A percentile compares a stretch with the other conserved stretches of the same genome.
Evolutionary conservation across 1,140 invertebrate species (phyloP).

Genomic region (Drosophila lowei): DNA sequence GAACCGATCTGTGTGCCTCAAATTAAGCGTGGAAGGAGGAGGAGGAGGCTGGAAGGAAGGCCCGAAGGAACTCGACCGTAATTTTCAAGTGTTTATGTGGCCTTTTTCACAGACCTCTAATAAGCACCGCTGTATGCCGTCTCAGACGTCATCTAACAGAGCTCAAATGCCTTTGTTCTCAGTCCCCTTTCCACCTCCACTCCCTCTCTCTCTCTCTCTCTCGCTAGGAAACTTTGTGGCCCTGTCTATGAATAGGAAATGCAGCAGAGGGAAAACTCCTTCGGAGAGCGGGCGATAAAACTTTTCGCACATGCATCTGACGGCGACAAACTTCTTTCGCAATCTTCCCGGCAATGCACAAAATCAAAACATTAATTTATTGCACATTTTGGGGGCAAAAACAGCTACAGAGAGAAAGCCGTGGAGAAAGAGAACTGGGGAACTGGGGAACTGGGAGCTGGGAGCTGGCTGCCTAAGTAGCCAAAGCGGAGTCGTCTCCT

Average conservation of each 20-base stretch:
- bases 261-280: constrained; percentile 38
- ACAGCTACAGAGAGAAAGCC: constrained; percentile 45
- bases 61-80: constrained; percentile 33
- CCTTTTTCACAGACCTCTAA: constrained; percentile 44
- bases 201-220: neutral
- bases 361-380: constrained; percentile 81
- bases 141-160: constrained; percentile 44
- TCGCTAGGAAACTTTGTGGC: constrained; percentile 40
- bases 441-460: constrained; percentile 26
- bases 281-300: constrained; percentile 58
- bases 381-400: constrained; percentile 69
- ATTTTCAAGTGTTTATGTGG: constrained; percentile 68
- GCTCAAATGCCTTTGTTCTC: constrained; percentile 46
- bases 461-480: constrained; percentile 49
- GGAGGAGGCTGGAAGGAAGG: no score
- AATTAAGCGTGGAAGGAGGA: constrained; percentile 54
- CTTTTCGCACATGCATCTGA: constrained; percentile 65
- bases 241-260: constrained; percentile 68
- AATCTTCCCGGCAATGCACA: constrained; percentile 56
- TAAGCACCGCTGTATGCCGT: constrained; percentile 52
- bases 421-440: constrained; percentile 28
- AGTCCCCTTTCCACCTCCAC: neutral
- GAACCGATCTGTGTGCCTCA: constrained; percentile 25
- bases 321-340: constrained; percentile 62
- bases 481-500: constrained; percentile 35